Evolutionary conservation across 2,797 vertebrate genomes (phyloP), one percentile per base, ranked within the genome.

Genomic region (Typhlichthys eigenmanni): DNA sequence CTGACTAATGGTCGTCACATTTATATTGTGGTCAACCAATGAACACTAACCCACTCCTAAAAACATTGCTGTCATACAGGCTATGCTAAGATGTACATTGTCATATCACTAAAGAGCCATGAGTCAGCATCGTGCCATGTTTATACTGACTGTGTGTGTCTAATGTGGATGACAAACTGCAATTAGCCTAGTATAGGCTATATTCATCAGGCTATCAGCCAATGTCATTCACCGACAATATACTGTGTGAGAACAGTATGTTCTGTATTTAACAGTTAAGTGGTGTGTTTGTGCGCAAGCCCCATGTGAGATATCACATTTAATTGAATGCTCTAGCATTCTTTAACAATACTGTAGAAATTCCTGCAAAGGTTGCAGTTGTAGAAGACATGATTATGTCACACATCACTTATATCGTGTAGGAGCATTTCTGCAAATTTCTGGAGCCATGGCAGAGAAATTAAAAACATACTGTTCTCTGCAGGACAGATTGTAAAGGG

Each of bases 401-500:
- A 63, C 24, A 29, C 24, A 29, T 29, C 24, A 29, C 24, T 55
- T 72, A 46, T 64, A 61, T 60, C 55, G 60, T 51, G n/a, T 11
- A 43, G 56, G 51, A 55, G 58, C 48, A 47, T 45, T 52, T 53
- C 49, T 34, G 9, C 62, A 50, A 51, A 62, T 48, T 46, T 24
- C n/a, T 24, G 6, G 5, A 62, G 55, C 43, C 3, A 55, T 29
- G 47, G 0, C 12, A 57, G 49, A 69, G 17, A 76, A 58, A 69
- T 70, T 66, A 17, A 29, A 72, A 66, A 45, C 48, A 52, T 77
- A 8, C 16, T 11, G 19, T 58, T 53, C 57, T 71, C 1, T 64
- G 57, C 43, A 48, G 52, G 73, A 72, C 76, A 71, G 68, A 69
- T 73, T 69, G 67, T 64, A 62, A 3, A 45, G 57, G 51, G 11